Evolutionary conservation across 2,797 vertebrate species (phyloP), one percentile per base, ranked within the genome.

Genomic region (Onychomys torridus): DNA sequence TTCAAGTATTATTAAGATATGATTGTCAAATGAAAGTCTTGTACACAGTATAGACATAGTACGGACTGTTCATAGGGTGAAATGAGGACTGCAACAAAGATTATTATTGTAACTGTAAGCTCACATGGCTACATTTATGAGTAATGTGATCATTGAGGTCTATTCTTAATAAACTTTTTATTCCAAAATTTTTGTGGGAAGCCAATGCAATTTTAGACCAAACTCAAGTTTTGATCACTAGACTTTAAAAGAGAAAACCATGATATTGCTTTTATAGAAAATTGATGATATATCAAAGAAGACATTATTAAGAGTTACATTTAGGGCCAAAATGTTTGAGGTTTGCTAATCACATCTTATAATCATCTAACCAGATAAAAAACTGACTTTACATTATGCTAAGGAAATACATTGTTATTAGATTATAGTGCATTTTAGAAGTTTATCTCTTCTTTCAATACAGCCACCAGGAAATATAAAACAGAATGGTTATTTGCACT

Each of bases 211-310:
- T 93, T 92, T 89, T 88, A 84, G 90, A 84, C 9, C 91, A 92
- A 57, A 57, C 14, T 19, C 75, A 93, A 73, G 95, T 83, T 71
- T 81, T 75, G 88, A 81, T 79, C 49, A n/a, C 85, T 92, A 85
- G 40, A 92, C 7, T 84, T 11, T 91, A 92, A 91, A 92, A 93
- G 13, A 93, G 16, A 95, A 90, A 57, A 77, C 78, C 27, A 73
- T 78, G 69, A 92, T 59, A 49, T 4, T 52, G 17, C 6, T 79
- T 96, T 52, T 7, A 90, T 91, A 82, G 17, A 79, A 79, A 87
- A 34, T 52, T 65, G 13, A 93, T 96, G 29, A 82, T 97, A 84
- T 90, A 82, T 75, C 46, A 96, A 94, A 84, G 85, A 93, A 93
- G 83, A 85, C 23, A 77, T 43, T 49, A 77, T 92, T 90, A 79